These are phyloP conservation scores for Pachyseris speciosa DNA, from an alignment of 64 coral and sea anemone species.

Conservation along the genomic window DNA sequence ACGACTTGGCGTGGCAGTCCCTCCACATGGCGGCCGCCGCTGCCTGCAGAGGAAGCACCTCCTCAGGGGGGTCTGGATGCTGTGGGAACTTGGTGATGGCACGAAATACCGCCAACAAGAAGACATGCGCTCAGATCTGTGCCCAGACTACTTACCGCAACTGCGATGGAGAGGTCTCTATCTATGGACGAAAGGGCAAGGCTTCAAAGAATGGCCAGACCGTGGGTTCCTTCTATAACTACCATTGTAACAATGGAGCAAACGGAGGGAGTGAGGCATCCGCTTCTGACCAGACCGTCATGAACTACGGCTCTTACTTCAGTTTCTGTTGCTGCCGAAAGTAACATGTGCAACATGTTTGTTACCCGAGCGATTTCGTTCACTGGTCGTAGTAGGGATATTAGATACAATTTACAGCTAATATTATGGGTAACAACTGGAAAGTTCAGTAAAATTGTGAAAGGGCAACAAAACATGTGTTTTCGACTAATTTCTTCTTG, in stretches of 20 bases:
- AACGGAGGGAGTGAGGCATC: conserved; percentile 62
- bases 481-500: no score
- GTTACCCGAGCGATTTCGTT: not conserved
- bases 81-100: conserved; percentile 50
- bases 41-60: conserved; percentile 65
- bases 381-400: not conserved
- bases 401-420: no score
- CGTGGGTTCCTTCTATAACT: conserved; percentile 59
- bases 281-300: not conserved
- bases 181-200: conserved; percentile 43
- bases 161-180: conserved; percentile 61
- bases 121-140: conserved; percentile 37
- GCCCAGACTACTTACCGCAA: conserved; percentile 8
- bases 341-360: not conserved
- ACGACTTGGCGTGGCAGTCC: no score
- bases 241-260: not conserved
- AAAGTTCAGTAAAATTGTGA: no score
- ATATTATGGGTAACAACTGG: no score
- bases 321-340: conserved; percentile 70
- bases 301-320: not conserved
- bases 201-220: conserved; percentile 19
- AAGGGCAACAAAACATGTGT: no score
- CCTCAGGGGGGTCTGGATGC: conserved; percentile 48
- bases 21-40: no score
- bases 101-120: conserved; percentile 29